These are phyloP conservation scores for Zaprionus gabonicus DNA, from an alignment of 1,140 invertebrate genomes.

Conservation along the genomic window DNA sequence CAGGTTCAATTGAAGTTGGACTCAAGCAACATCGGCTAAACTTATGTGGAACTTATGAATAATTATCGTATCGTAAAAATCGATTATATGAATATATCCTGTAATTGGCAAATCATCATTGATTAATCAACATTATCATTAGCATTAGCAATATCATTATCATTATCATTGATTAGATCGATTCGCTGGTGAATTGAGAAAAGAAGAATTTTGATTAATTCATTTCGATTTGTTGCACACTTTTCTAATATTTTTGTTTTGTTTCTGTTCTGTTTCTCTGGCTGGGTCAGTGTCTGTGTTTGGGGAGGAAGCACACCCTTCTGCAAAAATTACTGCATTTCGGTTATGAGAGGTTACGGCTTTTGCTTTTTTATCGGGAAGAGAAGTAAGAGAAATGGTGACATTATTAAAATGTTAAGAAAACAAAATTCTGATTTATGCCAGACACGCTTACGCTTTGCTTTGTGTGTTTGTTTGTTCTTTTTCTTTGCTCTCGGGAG, in stretches of 20 bases:
- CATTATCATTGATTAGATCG: constrained; percentile 54
- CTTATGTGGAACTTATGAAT: constrained; percentile 68
- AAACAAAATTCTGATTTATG: constrained; percentile 25
- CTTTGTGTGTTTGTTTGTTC: not conserved
- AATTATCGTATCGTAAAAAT: constrained; percentile 45
- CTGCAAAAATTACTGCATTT: constrained; percentile 19
- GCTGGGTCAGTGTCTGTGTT: constrained; percentile 1
- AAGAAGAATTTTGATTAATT: constrained; percentile 83
- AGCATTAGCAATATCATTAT: constrained; percentile 38
- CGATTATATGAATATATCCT: constrained; percentile 53
- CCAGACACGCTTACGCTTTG: constrained; percentile 55
- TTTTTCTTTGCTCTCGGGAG: constrained; percentile 20
- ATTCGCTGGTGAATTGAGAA: constrained; percentile 77
- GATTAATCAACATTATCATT: constrained; percentile 59
- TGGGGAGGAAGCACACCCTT: constrained; percentile 23
- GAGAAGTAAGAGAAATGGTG: constrained; percentile 59
- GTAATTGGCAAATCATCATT: constrained; percentile 78
- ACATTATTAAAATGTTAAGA: constrained; percentile 66
- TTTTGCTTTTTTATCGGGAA: constrained; percentile 47
- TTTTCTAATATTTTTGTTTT: constrained; percentile 10
- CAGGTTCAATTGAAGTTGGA: constrained; percentile 8
- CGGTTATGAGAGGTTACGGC: constrained; percentile 18
- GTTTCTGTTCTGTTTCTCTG: constrained; percentile 4
- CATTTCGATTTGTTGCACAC: constrained; percentile 50
- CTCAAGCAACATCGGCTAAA: constrained; percentile 51